Evolutionary conservation across 2,113 vertebrate genomes (phyloP).

Genomic region (Piprites chloris): DNA sequence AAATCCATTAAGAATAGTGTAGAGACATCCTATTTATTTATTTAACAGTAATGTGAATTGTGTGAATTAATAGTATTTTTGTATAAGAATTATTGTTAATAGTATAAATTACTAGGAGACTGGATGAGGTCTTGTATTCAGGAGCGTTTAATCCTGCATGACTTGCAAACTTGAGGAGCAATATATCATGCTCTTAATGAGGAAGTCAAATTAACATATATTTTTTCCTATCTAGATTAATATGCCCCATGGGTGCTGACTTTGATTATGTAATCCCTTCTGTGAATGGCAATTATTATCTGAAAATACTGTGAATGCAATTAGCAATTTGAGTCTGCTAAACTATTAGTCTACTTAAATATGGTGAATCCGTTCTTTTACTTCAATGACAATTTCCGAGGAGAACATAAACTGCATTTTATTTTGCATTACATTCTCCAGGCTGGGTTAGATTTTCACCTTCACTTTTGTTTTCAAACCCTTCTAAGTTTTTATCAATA

Average conservation of each 20-base stretch:
- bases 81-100: background rate
- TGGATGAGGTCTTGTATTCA: background rate
- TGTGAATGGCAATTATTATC: background rate
- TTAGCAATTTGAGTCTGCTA: constrained; percentile 9
- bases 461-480: constrained; percentile 10
- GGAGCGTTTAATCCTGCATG: background rate
- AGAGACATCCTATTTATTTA: background rate
- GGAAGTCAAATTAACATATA: background rate
- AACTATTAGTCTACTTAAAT: constrained; percentile 23
- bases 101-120: background rate
- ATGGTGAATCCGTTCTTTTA: background rate
- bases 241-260: background rate
- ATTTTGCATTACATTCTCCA: constrained; percentile 14
- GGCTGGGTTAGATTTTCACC: background rate
- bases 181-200: background rate
- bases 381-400: background rate
- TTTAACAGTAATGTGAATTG: background rate
- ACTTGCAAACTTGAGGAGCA: background rate
- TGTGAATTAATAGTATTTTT: background rate
- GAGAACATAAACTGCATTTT: constrained; percentile 26
- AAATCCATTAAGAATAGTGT: background rate
- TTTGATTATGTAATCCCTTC: background rate
- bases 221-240: background rate
- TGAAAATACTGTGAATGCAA: constrained; percentile 7
- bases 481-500: background rate